These are phyloP conservation scores for Agapornis canus DNA, from an alignment of 2,797 vertebrate species.

Conservation along the genomic window DNA sequence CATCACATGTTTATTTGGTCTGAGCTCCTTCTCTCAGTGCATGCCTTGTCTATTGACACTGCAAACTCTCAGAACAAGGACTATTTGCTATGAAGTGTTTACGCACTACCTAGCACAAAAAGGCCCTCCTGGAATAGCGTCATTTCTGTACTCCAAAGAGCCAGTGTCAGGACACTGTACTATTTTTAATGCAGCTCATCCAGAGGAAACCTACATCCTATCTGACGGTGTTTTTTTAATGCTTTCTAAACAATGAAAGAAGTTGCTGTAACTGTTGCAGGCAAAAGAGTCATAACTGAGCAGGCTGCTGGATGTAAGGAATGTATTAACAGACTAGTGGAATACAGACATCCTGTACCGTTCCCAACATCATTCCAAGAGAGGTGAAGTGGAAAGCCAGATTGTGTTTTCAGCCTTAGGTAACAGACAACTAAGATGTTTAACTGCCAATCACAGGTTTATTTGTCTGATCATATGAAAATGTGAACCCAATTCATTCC, in stretches of 20 bases:
- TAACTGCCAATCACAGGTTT: not conserved
- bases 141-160: not conserved
- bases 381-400: not conserved
- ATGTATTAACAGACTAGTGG: rapidly evolving
- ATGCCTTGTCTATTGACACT: not conserved
- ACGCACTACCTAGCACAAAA: not conserved
- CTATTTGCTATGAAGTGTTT: not conserved
- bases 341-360: not conserved
- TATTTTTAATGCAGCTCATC: conserved; percentile 5
- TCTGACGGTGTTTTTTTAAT: not conserved
- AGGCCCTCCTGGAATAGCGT: not conserved
- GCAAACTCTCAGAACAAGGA: not conserved
- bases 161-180: not conserved
- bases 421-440: not conserved
- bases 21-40: not conserved
- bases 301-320: not conserved
- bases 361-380: not conserved
- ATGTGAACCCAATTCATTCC: not conserved
- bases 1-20: not conserved
- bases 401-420: not conserved
- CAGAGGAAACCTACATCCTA: not conserved
- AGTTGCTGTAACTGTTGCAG: not conserved
- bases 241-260: not conserved
- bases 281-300: not conserved
- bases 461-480: not conserved